These are phyloP conservation scores for Varanus komodoensis DNA, from an alignment of 2,113 vertebrate genomes.

Conservation along the genomic window DNA sequence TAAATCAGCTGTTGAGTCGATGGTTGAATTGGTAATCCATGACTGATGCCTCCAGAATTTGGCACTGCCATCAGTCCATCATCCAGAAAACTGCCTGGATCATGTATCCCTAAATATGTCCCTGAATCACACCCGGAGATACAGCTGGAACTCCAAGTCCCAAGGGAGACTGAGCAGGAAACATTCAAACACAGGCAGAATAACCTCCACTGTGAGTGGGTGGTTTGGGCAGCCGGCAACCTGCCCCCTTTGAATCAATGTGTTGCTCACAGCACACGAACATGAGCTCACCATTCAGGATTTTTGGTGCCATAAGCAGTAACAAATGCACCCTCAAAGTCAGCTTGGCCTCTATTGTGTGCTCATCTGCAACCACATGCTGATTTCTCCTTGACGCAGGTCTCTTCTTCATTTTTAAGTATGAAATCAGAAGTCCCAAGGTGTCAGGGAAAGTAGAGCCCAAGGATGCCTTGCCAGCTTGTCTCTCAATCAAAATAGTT, in stretches of 20 bases:
- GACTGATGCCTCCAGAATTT: background rate
- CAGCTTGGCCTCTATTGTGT: background rate
- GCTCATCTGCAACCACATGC: background rate
- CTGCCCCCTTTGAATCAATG: background rate
- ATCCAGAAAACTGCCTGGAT: background rate
- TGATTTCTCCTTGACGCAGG: conserved; percentile 10
- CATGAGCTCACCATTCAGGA: background rate
- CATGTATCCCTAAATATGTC: background rate
- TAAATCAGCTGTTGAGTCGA: background rate
- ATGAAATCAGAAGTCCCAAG: conserved; percentile 33
- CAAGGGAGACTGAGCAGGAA: background rate
- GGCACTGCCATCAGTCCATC: background rate
- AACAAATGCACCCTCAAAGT: background rate
- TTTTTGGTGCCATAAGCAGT: background rate
- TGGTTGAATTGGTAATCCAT: background rate
- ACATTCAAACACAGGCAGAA: background rate
- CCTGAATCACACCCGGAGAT: background rate
- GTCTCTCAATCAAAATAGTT: conserved; percentile 40
- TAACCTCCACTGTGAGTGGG: background rate
- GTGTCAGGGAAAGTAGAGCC: conserved; percentile 24
- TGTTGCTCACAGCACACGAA: background rate
- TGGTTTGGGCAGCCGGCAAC: background rate
- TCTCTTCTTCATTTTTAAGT: conserved; percentile 31
- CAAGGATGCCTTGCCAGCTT: conserved; percentile 24
- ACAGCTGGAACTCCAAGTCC: background rate